A percentile compares a stretch with the other conserved stretches of the same genome.
Conservation (phyloP, 2,888 invertebrate species). For the Therioaphis trifolii region DNA sequence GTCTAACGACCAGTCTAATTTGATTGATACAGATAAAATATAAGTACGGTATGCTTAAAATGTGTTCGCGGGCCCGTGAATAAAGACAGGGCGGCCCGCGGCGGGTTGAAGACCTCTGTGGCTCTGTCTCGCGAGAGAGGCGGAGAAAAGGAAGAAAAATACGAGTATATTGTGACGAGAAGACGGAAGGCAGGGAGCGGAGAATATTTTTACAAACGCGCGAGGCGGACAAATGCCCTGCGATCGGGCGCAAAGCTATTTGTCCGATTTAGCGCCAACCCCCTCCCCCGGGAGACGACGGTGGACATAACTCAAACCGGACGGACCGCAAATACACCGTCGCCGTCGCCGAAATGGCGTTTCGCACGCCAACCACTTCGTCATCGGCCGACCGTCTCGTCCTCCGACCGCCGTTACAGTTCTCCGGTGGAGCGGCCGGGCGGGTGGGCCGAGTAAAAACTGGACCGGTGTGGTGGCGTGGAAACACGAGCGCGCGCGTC, state of each 20-base stretch:
- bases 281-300: too few species aligned
- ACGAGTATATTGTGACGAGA: neutral
- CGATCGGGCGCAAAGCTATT: constrained; percentile 44
- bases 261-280: constrained; percentile 40
- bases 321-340: constrained; percentile 24
- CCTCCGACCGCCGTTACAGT: neutral
- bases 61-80: too few species aligned
- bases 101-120: too few species aligned
- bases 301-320: constrained; percentile 50
- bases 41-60: too few species aligned
- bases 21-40: too few species aligned
- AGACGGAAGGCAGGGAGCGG: neutral
- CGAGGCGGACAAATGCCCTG: constrained; percentile 19
- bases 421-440: neutral
- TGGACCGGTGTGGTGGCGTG: neutral
- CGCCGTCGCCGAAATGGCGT: neutral
- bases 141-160: neutral
- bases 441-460: neutral
- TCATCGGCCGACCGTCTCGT: constrained; percentile 6
- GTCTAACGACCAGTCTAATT: too few species aligned
- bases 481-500: constrained; percentile 4
- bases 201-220: constrained; percentile 18
- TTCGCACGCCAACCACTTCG: constrained; percentile 42
- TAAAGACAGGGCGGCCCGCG: too few species aligned
- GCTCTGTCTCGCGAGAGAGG: too few species aligned